Evolutionary conservation across 2,113 vertebrate genomes (phyloP).

Genomic region (Scomber japonicus): DNA sequence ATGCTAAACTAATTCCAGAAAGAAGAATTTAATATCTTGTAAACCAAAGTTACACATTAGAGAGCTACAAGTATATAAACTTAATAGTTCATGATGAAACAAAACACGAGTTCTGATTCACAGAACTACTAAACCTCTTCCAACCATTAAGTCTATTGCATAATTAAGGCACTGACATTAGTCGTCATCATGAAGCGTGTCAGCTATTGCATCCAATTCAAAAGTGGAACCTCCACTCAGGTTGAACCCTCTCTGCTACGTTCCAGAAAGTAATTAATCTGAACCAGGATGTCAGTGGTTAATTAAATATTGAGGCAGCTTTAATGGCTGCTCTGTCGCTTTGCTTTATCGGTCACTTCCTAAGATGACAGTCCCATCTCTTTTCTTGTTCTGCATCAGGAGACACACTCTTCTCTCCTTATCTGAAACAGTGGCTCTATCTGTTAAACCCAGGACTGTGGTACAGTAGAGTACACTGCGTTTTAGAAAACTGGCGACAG

Average conservation of each 20-base stretch:
- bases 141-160: slow-evolving; percentile 12
- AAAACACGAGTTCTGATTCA: too few species aligned
- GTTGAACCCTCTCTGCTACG: slow-evolving; percentile 18
- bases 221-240: slow-evolving; percentile 42
- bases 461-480: background rate
- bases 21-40: background rate
- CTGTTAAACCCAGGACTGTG: slow-evolving; percentile 1
- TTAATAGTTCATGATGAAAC: too few species aligned
- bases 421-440: slow-evolving; percentile 33
- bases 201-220: slow-evolving; percentile 40
- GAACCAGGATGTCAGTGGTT: slow-evolving; percentile 65
- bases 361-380: slow-evolving; percentile 49
- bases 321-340: slow-evolving; percentile 54
- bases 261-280: slow-evolving; percentile 68
- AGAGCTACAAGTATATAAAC: slow-evolving; percentile 6
- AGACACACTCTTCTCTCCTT: slow-evolving; percentile 6
- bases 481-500: slow-evolving; percentile 10
- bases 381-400: slow-evolving; percentile 28
- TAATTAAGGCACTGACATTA: slow-evolving; percentile 27
- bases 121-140: background rate
- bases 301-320: slow-evolving; percentile 76
- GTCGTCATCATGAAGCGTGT: background rate
- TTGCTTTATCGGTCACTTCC: slow-evolving; percentile 62
- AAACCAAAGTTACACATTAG: background rate
- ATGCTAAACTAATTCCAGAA: background rate